Conservation (phyloP, 1,140 invertebrate species). For the Frieseomelitta varia region DNA sequence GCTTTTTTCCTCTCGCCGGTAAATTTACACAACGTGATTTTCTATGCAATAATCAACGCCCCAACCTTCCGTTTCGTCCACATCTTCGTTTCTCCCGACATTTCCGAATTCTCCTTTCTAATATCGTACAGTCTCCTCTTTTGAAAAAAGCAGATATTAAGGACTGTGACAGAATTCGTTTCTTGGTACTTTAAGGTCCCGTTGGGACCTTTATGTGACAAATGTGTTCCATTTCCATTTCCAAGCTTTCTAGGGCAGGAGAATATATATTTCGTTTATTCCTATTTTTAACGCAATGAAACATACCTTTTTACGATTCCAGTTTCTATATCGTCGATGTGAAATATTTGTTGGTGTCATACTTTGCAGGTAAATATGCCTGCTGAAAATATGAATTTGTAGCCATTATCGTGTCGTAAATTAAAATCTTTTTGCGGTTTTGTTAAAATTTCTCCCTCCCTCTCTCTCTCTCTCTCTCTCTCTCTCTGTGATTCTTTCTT, state of each 20-base stretch:
- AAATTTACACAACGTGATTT: constrained; percentile 39
- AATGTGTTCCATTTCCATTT: constrained; percentile 22
- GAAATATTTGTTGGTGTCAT: background rate
- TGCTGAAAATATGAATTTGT: background rate
- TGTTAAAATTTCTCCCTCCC: too few species aligned
- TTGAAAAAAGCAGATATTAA: background rate
- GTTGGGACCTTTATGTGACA: constrained; percentile 12
- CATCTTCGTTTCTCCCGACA: background rate
- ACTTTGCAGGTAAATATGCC: background rate
- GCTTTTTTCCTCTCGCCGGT: constrained; percentile 9
- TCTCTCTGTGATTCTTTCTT: too few species aligned
- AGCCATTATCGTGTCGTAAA: background rate
- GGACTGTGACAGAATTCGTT: background rate
- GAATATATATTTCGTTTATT: background rate
- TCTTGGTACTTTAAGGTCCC: background rate
- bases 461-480: too few species aligned
- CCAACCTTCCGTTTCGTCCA: background rate
- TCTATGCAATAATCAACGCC: background rate
- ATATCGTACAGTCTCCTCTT: background rate
- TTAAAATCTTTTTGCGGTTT: background rate
- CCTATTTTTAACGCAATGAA: constrained; percentile 15
- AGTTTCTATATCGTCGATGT: background rate
- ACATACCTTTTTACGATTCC: background rate
- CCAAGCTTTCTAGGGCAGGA: constrained; percentile 1
- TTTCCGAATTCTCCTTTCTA: background rate